A percentile compares a stretch with the other conserved stretches of the same genome.
phyloP scores from a whole-genome alignment of 1,140 invertebrate species.

The Nasonia vitripennis region DNA sequence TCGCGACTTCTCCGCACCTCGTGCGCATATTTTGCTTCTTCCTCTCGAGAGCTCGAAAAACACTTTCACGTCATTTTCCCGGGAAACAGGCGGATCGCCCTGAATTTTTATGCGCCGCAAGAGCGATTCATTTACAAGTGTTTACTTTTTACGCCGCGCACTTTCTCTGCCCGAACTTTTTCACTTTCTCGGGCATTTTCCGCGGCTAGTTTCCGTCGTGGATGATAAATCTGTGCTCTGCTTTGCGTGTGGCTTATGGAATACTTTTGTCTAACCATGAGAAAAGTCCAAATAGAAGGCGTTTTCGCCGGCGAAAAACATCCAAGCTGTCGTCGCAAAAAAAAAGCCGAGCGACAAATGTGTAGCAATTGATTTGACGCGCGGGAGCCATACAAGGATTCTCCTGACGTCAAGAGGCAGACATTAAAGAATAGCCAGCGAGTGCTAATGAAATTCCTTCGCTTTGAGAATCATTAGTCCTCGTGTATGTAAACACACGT shows the following conservation, averaged over 20 bases:
- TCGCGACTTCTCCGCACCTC: not conserved
- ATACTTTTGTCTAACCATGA: not conserved
- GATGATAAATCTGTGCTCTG: not conserved
- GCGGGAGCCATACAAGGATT: not conserved
- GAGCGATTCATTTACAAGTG: constrained; percentile 30
- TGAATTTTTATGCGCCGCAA: constrained; percentile 23
- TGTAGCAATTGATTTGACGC: no score
- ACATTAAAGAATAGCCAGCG: not conserved
- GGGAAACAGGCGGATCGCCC: not conserved
- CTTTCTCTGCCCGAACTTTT: constrained; percentile 46
- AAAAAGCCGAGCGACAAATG: no score
- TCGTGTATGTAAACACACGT: not conserved
- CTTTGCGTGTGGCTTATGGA: not conserved
- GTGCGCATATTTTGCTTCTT: not conserved
- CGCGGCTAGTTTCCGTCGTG: not conserved
- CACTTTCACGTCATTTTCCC: constrained; percentile 36
- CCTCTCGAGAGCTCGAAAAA: not conserved
- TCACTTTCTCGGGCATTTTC: constrained; percentile 41
- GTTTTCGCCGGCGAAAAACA: no score
- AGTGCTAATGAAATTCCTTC: not conserved
- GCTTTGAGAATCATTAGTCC: not conserved
- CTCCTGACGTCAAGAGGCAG: not conserved
- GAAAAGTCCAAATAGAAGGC: no score
- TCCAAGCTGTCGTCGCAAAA: no score
- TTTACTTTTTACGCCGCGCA: constrained; percentile 35